Percentiles rank a stretch among this genome's conserved stretches.
Conservation (phyloP, 2,888 invertebrate species). For the Gastracanthus pulcherrimus region DNA sequence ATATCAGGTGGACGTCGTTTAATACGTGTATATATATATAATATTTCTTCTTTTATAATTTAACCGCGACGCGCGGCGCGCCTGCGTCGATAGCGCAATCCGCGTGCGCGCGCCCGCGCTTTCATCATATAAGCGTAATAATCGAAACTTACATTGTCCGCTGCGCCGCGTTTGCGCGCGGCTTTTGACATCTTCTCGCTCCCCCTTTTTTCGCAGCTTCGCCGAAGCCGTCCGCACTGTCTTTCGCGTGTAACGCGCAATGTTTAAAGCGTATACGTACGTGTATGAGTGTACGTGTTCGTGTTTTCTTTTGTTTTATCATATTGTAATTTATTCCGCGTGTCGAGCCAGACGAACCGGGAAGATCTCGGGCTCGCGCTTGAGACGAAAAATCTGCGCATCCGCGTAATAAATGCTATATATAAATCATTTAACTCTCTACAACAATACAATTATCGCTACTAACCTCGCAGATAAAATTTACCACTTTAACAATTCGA, state of each 20-base stretch:
- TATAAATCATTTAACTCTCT: conserved; percentile 38
- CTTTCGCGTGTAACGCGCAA: background rate
- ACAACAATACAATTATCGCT: conserved; percentile 29
- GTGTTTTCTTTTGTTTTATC: background rate
- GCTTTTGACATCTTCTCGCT: background rate
- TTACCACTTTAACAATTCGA: conserved; percentile 20
- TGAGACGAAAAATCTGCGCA: conserved; percentile 16
- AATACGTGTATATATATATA: conserved; percentile 1
- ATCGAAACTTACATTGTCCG: conserved; percentile 32
- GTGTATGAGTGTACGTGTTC: background rate
- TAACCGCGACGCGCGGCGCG: conserved; percentile 5
- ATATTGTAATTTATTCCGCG: background rate
- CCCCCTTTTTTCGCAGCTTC: background rate
- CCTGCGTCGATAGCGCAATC: background rate
- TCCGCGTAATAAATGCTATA: background rate
- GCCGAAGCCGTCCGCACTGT: background rate
- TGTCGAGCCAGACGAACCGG: background rate
- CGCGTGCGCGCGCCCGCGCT: background rate
- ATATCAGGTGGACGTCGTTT: conserved; percentile 29
- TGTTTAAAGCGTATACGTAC: background rate
- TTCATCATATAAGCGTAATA: conserved; percentile 36
- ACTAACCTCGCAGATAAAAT: conserved; percentile 15
- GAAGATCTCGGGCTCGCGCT: conserved; percentile 33
- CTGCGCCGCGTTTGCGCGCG: background rate
- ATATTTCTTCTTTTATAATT: background rate